A percentile compares a stretch with the other conserved stretches of the same genome.
These are phyloP conservation scores for Tragelaphus buxtoni DNA, from an alignment of 2,113 vertebrate species.

Conservation along the genomic window DNA sequence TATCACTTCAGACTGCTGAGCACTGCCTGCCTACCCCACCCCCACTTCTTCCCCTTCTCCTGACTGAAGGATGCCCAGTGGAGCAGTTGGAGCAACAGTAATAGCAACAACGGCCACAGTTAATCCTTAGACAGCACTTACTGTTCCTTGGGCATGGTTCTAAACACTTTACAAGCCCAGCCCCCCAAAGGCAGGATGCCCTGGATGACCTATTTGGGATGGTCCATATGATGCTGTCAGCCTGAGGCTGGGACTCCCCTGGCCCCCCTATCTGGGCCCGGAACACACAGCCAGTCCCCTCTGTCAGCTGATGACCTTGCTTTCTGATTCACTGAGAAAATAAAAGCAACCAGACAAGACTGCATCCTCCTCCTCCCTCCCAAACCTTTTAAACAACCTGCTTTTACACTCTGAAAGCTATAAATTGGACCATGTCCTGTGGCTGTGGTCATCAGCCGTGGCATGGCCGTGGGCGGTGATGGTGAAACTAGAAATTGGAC, in stretches of 20 bases:
- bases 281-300: not conserved
- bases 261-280: not conserved
- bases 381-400: not conserved
- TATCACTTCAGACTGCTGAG: too few species aligned
- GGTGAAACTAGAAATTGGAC: not conserved
- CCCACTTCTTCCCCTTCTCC: not conserved
- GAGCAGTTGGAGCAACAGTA: not conserved
- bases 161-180: not conserved
- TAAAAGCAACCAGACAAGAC: not conserved
- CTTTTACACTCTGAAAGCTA: not conserved
- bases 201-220: not conserved
- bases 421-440: fast-evolving
- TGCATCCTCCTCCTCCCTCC: not conserved
- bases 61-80: too few species aligned
- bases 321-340: not conserved
- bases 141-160: not conserved
- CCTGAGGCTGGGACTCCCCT: too few species aligned
- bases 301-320: not conserved
- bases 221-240: not conserved
- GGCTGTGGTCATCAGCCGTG: not conserved
- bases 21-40: fast-evolving
- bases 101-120: not conserved
- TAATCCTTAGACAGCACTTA: not conserved
- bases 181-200: not conserved
- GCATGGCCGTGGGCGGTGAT: fast-evolving